Base-by-base conservation (phyloP, 2,113 vertebrate genomes). In the Callocephalon fimbriatum region DNA sequence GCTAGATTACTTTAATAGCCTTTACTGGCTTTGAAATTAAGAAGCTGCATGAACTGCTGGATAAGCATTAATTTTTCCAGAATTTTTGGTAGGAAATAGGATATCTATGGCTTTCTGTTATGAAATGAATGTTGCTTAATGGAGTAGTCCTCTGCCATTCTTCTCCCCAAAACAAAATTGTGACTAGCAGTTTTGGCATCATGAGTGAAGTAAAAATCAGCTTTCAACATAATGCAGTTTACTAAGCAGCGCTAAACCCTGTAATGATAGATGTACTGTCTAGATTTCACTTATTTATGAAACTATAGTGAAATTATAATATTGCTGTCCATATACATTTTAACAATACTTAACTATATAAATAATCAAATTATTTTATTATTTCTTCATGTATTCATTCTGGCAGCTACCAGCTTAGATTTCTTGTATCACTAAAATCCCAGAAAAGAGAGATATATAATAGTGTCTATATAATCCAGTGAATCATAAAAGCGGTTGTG, bases 1-100 rank as follows among this genome's bases (percentile, higher is more conserved):
- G 63, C 61, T 95, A 95, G 87, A 81, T 98, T 95, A 89, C 83
- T 91, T 96, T 95, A 94, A 82, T 97, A 96, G 76, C 66, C 47
- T 94, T 95, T 96, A 71, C 47, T 68, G 88, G 70, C 81, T 91
- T 92, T 95, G 92, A 97, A 96, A 96, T 94, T 58, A 95, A 95
- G 90, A 56, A 89, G 59, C 50, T 94, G 70, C 58, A 35, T 82
- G 74, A 93, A 74, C 32, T 88, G 42, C 59, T 96, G 77, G 38
- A 78, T 85, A 95, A 85, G 47, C 68, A 58, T 74, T 75, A 23
- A 65, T 61, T 85, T 95, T 96, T 47, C 47, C 75, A 84, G 79
- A 95, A 95, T 72, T 85, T 87, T 82, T 95, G 72, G n/a, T 85
- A 50, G 67, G 71, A 93, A 95, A 65, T 94, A 78, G 80, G 75